Base-by-base conservation (phyloP, 2,888 invertebrate species). In the Allolobophora icterica region DNA sequence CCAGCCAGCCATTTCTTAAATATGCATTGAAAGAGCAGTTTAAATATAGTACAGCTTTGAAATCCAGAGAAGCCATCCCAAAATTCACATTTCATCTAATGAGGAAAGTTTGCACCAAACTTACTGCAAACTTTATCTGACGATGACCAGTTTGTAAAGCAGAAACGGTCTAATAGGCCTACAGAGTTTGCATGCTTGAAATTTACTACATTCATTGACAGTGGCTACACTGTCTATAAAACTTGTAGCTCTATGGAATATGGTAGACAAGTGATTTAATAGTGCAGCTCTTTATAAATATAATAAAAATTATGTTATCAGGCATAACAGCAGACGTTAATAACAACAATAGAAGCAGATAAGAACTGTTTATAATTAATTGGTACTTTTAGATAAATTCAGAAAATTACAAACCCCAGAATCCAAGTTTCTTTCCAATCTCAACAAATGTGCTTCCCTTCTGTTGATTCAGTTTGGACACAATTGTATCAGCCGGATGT, bases 401-500 rank as follows among this genome's bases (percentile, higher is more conserved):
- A 71, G n/a, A n/a, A 52, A 71, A 17, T 24, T 13, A 84, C 94
- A 91, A 92, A 95, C 96, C 96, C 90, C 93, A 94, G 89, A 96
- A 95, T 92, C 98, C 98, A 92, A 98, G 96, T 94, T 97, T 96
- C 95, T 97, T 97, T 92, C 97, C 96, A 90, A 97, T 97, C 92
- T 97, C 97, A 4, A 96, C 95, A 42, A 97, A 97, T 38, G 97
- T 96, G 84, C 97, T 96, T 92, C 97, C 97, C 94, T 97, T 97
- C 92, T 97, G 98, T 96, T 99, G 98, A 96, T 99, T 99, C 94
- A 99, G 96, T 95, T 99, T 99, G 92, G 99, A 99, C 34, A 99
- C 99, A 92, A 98, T 97, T 42, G 99, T 98, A 96, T 99, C 99
- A 93, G 99, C 99, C 91, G 99, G 99, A 96, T 99, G 99, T 30